Evolutionary conservation across 2,888 invertebrate species (phyloP).

Genomic region (Ennomos erosarius): DNA sequence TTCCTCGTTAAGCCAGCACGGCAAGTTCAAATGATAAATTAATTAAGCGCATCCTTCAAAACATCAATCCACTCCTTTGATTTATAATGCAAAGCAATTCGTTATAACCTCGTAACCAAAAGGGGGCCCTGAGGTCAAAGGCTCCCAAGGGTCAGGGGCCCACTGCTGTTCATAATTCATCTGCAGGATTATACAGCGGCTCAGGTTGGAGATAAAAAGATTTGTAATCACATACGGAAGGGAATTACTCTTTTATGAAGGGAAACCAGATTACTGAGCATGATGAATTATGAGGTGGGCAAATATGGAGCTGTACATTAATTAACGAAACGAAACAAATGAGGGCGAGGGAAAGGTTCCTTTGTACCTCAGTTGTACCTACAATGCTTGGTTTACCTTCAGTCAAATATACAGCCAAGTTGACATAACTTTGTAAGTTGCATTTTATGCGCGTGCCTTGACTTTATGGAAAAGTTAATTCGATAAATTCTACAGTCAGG

Average conservation of each 20-base stretch:
- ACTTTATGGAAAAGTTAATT: constrained; percentile 1
- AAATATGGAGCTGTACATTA: constrained; percentile 16
- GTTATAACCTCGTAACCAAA: constrained; percentile 27
- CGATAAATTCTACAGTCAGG: constrained; percentile 1
- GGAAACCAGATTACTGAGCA: constrained; percentile 28
- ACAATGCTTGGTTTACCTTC: not conserved
- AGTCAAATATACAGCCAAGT: not conserved
- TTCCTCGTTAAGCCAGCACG: not conserved
- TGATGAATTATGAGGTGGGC: constrained; percentile 27
- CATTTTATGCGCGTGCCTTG: no score
- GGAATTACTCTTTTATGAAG: constrained; percentile 32
- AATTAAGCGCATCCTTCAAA: constrained; percentile 12
- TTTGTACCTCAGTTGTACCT: not conserved
- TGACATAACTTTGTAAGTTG: no score
- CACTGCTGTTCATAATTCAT: constrained; percentile 31
- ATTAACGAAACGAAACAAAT: constrained; percentile 11
- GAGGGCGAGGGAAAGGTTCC: constrained; percentile 2
- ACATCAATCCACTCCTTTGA: constrained; percentile 19
- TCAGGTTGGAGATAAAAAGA: constrained; percentile 37
- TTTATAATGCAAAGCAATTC: constrained; percentile 32
- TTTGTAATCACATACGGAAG: constrained; percentile 37
- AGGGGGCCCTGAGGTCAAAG: constrained; percentile 10
- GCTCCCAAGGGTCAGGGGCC: constrained; percentile 9
- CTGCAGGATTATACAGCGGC: constrained; percentile 29
- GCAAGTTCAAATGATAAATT: constrained; percentile 7